Base-by-base conservation (phyloP, 2,888 invertebrate genomes). In the Pheosia gnoma region DNA sequence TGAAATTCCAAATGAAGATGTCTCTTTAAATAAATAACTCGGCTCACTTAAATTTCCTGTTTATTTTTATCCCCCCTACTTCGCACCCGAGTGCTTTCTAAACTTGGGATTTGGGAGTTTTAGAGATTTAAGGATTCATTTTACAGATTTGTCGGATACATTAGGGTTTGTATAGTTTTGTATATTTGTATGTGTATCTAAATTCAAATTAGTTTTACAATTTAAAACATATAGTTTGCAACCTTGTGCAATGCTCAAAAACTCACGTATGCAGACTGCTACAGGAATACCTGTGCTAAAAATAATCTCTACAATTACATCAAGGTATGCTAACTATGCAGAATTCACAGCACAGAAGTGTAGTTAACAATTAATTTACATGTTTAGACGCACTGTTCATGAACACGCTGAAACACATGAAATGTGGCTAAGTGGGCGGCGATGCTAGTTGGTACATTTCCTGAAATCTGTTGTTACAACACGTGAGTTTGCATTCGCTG, bases 11-110 rank as follows among this genome's bases (percentile, higher is more conserved):
- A 77, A 75, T 72, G 75, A 77, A 77, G 84, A 79, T 89, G 90
- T 89, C 90, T 86, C 88, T 85, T 86, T 82, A 87, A 88, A 90
- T 90, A 89, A 88, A 90, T 89, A 88, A 82, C 81, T 77, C 80
- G 74, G 74, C 79, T 85, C 86, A 83, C 87, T 87, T 84, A 86
- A 85, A 87, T 90, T 87, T 89, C 87, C 83, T 80, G 90, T 86
- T 86, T 91, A 91, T 91, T 92, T 90, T 85, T 75, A 89, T 87
- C 79, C 78, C 86, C 55, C 84, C 84, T 75, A 69, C 80, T 78
- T 75, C 73, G 78, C 72, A 76, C 64, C 59, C 67, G 75, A 65
- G 75, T 77, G 80, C 71, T 78, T 79, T 84, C 85, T 85, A 83
- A 84, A 85, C 82, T 74, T 71, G n/a, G 82, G 82, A 82, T 72